These are phyloP conservation scores for Hemicentrotus pulcherrimus DNA, from an alignment of 35 echinoderm and acorn worm genomes.

Conservation along the genomic window DNA sequence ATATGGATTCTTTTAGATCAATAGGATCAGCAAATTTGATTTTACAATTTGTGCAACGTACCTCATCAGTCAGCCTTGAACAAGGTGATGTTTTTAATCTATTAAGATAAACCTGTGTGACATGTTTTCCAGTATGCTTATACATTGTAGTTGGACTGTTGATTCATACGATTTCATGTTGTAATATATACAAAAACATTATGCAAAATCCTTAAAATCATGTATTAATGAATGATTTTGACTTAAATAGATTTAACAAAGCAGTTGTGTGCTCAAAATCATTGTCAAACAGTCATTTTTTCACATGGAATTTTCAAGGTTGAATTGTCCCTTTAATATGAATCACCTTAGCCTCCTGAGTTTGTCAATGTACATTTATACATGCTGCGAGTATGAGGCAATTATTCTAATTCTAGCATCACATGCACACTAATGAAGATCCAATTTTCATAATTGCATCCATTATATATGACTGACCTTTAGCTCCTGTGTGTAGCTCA, in stretches of 20 bases:
- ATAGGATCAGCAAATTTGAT: not conserved
- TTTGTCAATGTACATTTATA: not conserved
- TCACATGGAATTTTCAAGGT: not conserved
- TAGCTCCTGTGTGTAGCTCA: not conserved
- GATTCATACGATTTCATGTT: not conserved
- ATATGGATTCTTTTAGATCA: not conserved
- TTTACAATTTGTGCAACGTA: not conserved
- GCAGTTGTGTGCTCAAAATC: too few relatives aligned
- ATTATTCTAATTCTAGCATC: not conserved
- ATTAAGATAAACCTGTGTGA: not conserved
- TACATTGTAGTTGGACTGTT: not conserved
- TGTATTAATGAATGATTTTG: too few relatives aligned
- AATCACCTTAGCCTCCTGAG: not conserved
- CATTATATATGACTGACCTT: not conserved
- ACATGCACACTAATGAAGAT: not conserved
- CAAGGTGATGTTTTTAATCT: not conserved
- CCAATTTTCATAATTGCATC: constrained; percentile 12
- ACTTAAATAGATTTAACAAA: too few relatives aligned
- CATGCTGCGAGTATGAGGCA: not conserved
- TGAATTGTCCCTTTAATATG: not conserved
- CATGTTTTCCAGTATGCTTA: not conserved
- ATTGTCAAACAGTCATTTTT: too few relatives aligned
- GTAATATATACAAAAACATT: too few relatives aligned
- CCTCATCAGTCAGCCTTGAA: not conserved
- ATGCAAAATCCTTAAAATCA: too few relatives aligned